Base-by-base conservation (phyloP, 2,113 vertebrate genomes). In the Zapus hudsonius region DNA sequence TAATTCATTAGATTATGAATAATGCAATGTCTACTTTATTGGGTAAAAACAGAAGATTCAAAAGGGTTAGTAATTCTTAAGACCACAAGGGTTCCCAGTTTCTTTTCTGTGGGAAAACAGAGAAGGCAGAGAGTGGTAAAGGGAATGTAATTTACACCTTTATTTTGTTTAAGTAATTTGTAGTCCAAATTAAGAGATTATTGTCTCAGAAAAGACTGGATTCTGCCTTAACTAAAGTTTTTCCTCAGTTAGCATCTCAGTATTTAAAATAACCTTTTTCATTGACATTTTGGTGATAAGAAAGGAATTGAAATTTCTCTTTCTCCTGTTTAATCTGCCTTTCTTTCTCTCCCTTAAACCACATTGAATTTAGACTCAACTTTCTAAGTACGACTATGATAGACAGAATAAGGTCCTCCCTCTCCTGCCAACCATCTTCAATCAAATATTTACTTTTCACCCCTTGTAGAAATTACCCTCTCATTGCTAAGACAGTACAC, bases 101-200 rank as follows among this genome's bases (percentile, higher is more conserved):
- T 66, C 40, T 61, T 67, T 66, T 84, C 78, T 61, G 8, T 59
- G 59, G 11, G 75, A 84, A 33, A 47, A 64, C 57, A 85, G 40
- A 44, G 84, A 87, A 87, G 59, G 19, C 29, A 86, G 16, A 81
- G 80, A 72, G 66, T 78, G 36, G 44, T 13, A 80, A 84, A 47
- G 1, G 27, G 40, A 76, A 85, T 25, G 38, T 22, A 93, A 87
- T 63, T 79, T 83, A 81, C 7, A 81, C 47, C 74, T 55, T 47
- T 70, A 84, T 40, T 47, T 44, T 87, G 1, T 69, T 79, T 25
- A 91, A 94, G 78, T 85, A 87, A 27, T 36, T 95, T 29, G 66
- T 20, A 8, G 13, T 63, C 8, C 23, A 92, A 31, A 90, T 47
- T 79, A 42, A 42, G 76, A 93, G 44, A 38, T 73, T 59, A 82